Evolutionary conservation across 2,113 vertebrate species (phyloP).

Genomic region (Sphaerodactylus townsendi): DNA sequence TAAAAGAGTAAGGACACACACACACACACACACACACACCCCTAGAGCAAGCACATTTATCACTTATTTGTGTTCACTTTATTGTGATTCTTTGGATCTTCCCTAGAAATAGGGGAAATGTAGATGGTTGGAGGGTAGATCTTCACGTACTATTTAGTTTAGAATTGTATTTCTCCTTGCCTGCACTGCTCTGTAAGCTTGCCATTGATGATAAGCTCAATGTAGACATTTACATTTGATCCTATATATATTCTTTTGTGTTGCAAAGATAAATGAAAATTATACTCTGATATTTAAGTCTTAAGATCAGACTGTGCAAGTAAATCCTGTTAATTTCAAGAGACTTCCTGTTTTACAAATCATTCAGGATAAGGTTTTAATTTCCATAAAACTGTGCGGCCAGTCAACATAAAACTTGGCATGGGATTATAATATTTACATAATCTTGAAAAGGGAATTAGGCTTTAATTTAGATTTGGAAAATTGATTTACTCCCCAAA

Average conservation of each 20-base stretch:
- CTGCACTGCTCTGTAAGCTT: not conserved
- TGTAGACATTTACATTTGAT: not conserved
- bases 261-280: not conserved
- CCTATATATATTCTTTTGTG: not conserved
- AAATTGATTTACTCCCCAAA: not conserved
- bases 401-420: not conserved
- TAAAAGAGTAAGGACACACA: not conserved
- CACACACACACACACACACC: no score
- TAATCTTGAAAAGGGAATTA: not conserved
- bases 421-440: not conserved
- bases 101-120: not conserved
- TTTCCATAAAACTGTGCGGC: not conserved
- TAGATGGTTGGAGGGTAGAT: not conserved
- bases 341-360: not conserved
- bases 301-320: not conserved
- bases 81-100: not conserved
- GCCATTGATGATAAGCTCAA: not conserved
- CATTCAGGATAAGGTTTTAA: not conserved
- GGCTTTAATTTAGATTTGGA: not conserved
- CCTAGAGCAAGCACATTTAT: not conserved
- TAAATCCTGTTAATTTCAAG: not conserved
- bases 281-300: not conserved
- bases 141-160: not conserved
- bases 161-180: not conserved
- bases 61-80: not conserved